Evolutionary conservation across 2,113 vertebrate genomes (phyloP).

Genomic region (Crotalus tigris): DNA sequence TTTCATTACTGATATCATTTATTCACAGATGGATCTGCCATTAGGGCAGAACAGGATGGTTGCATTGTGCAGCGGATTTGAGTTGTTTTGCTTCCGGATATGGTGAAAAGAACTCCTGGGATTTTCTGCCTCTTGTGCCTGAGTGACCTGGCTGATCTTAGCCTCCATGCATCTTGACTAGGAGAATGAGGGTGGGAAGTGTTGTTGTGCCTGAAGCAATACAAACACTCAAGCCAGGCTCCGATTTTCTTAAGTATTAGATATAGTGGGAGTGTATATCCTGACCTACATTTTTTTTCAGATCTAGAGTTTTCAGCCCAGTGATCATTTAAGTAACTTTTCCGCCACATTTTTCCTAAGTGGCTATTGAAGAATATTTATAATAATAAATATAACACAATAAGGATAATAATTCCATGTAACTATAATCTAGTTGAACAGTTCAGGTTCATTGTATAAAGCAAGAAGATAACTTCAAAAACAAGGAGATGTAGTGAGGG

Average conservation of each 20-base stretch:
- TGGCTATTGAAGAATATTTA: constrained; percentile 17
- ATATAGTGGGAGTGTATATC: not conserved
- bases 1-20: not conserved
- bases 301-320: not conserved
- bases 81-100: not conserved
- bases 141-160: not conserved
- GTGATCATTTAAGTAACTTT: constrained; percentile 13
- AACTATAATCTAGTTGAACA: constrained; percentile 64
- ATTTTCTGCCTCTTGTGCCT: not conserved
- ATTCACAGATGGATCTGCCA: not conserved
- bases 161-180: not conserved
- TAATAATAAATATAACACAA: constrained; percentile 40
- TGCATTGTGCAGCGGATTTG: not conserved
- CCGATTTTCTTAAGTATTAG: not conserved
- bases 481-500: constrained; percentile 57
- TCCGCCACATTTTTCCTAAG: not conserved
- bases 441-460: constrained; percentile 57
- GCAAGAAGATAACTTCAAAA: constrained; percentile 68
- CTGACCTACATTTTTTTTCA: not conserved
- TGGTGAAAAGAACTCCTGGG: not conserved
- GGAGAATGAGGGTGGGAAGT: not conserved
- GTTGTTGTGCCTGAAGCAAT: not conserved
- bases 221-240: not conserved
- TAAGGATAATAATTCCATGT: constrained; percentile 62
- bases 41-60: not conserved